phyloP scores from a whole-genome alignment of 2,113 vertebrate genomes.

The Malurus cyaneus region DNA sequence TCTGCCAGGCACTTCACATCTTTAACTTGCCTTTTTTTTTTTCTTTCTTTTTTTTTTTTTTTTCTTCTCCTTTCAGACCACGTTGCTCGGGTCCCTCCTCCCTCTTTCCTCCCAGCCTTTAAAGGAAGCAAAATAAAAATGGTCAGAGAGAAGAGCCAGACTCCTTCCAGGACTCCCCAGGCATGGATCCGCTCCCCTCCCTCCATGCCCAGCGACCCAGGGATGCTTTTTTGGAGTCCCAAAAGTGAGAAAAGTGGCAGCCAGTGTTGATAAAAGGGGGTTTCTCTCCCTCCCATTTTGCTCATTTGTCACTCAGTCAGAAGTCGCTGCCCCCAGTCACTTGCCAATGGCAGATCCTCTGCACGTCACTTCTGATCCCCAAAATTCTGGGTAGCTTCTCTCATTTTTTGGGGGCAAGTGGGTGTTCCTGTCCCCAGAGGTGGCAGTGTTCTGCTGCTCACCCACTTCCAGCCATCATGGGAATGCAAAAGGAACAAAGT shows the following conservation, averaged over 20 bases:
- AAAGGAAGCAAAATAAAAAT: slow-evolving; percentile 8
- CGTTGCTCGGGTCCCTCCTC: neutral
- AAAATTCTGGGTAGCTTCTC: neutral
- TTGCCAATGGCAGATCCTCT: neutral
- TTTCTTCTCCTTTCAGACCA: neutral
- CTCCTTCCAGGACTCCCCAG: neutral
- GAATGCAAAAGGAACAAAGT: neutral
- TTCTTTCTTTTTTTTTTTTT: neutral
- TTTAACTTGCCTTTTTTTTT: neutral
- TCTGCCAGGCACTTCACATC: slow-evolving; percentile 50
- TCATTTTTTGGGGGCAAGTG: neutral
- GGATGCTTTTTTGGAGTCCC: neutral
- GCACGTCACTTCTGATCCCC: neutral
- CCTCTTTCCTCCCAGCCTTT: neutral
- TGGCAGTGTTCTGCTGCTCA: neutral
- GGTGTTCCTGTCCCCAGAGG: neutral
- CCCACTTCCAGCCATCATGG: neutral
- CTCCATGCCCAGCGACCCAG: neutral
- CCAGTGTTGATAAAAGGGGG: neutral
- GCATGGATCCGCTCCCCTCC: neutral
- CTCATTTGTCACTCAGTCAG: rapidly evolving
- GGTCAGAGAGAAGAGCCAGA: neutral
- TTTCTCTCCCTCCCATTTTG: neutral
- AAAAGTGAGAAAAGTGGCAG: neutral
- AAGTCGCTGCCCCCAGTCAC: rapidly evolving